Percentiles rank a stretch among this genome's conserved stretches.
These are phyloP conservation scores for Leptonema lineaticorne DNA, from an alignment of 1,140 invertebrate species.

Conservation along the genomic window DNA sequence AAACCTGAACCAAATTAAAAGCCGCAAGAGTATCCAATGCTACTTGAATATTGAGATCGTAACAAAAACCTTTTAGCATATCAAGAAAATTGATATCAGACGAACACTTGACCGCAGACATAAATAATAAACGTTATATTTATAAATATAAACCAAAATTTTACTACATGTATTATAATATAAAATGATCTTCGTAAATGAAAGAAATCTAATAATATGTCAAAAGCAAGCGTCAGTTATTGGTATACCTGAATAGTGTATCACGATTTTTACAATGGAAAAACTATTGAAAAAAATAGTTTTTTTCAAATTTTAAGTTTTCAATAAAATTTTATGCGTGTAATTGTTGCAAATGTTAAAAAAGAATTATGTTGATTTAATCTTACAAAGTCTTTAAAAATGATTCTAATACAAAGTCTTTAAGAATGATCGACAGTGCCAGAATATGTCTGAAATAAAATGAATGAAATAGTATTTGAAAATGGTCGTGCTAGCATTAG, in stretches of 20 bases:
- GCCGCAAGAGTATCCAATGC: not conserved
- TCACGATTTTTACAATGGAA: not conserved
- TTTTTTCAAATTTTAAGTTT: too few species aligned
- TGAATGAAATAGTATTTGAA: too few species aligned
- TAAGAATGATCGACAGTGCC: too few species aligned
- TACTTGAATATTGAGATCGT: not conserved
- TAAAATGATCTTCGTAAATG: too few species aligned
- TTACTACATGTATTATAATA: too few species aligned
- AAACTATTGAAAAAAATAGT: not conserved
- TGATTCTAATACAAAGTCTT: too few species aligned
- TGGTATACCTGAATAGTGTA: not conserved
- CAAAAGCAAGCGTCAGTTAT: not conserved
- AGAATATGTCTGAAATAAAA: too few species aligned
- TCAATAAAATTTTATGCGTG: too few species aligned
- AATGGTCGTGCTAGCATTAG: too few species aligned
- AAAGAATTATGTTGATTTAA: too few species aligned
- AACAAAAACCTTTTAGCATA: not conserved
- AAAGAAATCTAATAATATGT: not conserved
- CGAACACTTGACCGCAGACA: not conserved
- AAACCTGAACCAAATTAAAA: conserved; percentile 3
- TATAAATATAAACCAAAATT: not conserved
- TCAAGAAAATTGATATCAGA: not conserved
- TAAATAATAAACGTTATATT: not conserved
- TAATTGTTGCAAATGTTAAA: too few species aligned
- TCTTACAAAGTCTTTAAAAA: too few species aligned